phyloP scores from a whole-genome alignment of 2,113 vertebrate genomes.

The Indicator maculatus region DNA sequence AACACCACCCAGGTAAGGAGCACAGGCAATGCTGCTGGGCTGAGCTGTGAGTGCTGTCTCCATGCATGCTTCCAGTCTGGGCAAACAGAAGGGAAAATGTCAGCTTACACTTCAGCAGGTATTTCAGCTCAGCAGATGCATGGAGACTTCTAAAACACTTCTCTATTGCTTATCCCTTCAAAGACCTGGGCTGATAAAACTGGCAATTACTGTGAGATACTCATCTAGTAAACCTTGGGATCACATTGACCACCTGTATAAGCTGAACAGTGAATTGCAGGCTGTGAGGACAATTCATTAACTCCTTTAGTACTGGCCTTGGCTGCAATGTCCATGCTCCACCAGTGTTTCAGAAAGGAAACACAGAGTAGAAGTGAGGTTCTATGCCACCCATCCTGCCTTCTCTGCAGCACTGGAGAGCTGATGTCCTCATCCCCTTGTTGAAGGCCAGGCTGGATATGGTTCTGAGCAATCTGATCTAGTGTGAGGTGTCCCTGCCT shows the following conservation, averaged over 20 bases:
- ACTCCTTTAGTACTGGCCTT: not conserved
- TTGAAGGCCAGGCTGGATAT: not conserved
- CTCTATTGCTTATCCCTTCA: not conserved
- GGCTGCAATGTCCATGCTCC: not conserved
- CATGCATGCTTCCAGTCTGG: not conserved
- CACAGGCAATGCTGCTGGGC: not conserved
- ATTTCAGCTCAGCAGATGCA: not conserved
- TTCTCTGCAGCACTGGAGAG: rapidly evolving
- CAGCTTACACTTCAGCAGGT: constrained; percentile 5
- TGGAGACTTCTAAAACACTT: not conserved
- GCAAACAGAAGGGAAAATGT: constrained; percentile 10
- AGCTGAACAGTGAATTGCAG: not conserved
- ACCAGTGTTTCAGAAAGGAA: not conserved
- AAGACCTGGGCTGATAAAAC: not conserved
- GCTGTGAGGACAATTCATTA: not conserved
- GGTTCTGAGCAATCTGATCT: too few species aligned
- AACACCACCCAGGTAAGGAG: not conserved
- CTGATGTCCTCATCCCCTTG: not conserved
- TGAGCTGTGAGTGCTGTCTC: not conserved
- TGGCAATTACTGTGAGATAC: not conserved
- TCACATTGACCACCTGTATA: rapidly evolving
- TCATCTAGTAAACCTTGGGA: not conserved
- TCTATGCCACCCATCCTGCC: not conserved
- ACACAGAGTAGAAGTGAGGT: not conserved
- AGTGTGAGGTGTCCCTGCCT: too few species aligned